Percentiles rank a stretch among this genome's conserved stretches.
These are phyloP conservation scores for Drosophila grimshawi DNA, from an alignment of 1,140 invertebrate genomes.

Conservation along the genomic window DNA sequence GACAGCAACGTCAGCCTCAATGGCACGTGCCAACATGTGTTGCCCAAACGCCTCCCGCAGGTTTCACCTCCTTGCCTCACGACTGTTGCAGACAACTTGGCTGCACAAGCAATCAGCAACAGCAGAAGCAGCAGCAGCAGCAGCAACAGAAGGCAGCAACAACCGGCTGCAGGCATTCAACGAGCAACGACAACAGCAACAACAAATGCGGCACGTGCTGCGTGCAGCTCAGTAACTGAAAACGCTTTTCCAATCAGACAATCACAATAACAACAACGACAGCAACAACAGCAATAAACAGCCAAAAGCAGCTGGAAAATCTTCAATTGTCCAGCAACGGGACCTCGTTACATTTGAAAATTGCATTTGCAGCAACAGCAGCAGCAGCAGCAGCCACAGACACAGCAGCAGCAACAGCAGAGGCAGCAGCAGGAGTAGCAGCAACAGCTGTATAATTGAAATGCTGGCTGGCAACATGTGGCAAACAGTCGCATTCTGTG, in stretches of 20 bases:
- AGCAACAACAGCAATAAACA: constrained; percentile 11
- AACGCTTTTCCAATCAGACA: constrained; percentile 76
- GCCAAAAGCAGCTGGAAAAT: constrained; percentile 67
- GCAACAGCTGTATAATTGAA: constrained; percentile 71
- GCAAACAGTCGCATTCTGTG: constrained; percentile 34
- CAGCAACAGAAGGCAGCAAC: too few species aligned
- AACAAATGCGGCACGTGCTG: constrained; percentile 66
- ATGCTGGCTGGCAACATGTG: constrained; percentile 71
- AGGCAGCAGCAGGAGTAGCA: background rate
- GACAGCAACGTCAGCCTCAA: constrained; percentile 47
- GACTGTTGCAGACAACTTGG: constrained; percentile 53
- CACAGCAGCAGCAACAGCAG: constrained; percentile 13
- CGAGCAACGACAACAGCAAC: constrained; percentile 19
- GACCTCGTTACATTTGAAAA: constrained; percentile 61
- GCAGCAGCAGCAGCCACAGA: constrained; percentile 10
- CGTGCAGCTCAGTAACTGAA: constrained; percentile 38
- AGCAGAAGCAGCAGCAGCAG: constrained; percentile 16
- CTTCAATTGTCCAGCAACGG: constrained; percentile 58
- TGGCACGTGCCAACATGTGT: constrained; percentile 78
- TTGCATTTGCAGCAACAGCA: constrained; percentile 51
- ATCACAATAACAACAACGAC: constrained; percentile 16
- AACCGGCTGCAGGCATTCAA: too few species aligned
- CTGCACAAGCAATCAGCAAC: constrained; percentile 47
- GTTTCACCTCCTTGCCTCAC: background rate
- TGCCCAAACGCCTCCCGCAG: constrained; percentile 26